Evolutionary conservation across 1,140 invertebrate genomes (phyloP).

Genomic region (Riptortus pedestris): DNA sequence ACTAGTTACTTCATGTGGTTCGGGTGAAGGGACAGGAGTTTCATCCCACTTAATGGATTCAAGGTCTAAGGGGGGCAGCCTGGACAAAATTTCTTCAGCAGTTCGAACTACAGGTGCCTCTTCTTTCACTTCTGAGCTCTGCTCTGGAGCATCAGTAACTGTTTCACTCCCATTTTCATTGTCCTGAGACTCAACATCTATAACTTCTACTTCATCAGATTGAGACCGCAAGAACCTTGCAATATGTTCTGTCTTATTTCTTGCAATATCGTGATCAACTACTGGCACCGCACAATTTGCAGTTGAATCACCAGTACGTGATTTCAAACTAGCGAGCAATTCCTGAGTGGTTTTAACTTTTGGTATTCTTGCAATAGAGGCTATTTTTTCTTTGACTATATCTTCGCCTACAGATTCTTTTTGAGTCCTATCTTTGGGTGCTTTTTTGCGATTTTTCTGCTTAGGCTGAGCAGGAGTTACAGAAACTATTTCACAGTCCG

Average conservation of each 20-base stretch:
- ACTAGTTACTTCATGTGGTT: conserved; percentile 33
- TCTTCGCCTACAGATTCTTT: conserved; percentile 38
- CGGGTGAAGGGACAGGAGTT: conserved; percentile 32
- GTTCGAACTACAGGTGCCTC: conserved; percentile 21
- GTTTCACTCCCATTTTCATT: conserved; percentile 24
- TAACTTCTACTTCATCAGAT: conserved; percentile 31
- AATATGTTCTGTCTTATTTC: conserved; percentile 47
- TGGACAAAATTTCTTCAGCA: conserved; percentile 44
- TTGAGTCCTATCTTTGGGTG: conserved; percentile 42
- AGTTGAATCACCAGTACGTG: conserved; percentile 37
- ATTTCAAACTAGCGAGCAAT: conserved; percentile 64
- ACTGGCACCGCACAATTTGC: conserved; percentile 38
- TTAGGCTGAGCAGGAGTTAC: conserved; percentile 25
- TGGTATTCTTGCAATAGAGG: conserved; percentile 49
- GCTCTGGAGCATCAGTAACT: not conserved
- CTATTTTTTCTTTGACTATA: conserved; percentile 52
- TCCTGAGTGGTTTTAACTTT: conserved; percentile 79
- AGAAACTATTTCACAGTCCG: conserved; percentile 29
- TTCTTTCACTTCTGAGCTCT: conserved; percentile 11
- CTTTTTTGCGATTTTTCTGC: conserved; percentile 46
- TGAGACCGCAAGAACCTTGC: conserved; percentile 44
- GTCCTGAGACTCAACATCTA: conserved; percentile 16
- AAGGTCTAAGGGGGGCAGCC: conserved; percentile 50
- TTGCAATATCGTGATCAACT: conserved; percentile 30
- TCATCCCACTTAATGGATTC: conserved; percentile 44